Evolutionary conservation across 2,888 invertebrate species (phyloP), one percentile per base, ranked within the genome.

Genomic region (Terebella lapidaria): DNA sequence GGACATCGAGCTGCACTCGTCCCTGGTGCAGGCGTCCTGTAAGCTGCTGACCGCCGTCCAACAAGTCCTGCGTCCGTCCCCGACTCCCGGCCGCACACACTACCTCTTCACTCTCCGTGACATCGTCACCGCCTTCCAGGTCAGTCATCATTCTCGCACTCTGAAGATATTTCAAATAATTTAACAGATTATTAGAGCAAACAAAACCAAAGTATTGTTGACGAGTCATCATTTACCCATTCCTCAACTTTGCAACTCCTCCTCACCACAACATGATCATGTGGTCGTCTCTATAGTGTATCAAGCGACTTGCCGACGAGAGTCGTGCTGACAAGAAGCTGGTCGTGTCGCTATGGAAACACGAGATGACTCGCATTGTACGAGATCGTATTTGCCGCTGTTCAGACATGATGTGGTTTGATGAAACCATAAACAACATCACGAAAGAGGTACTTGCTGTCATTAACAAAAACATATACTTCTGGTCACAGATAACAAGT

Each of bases 31-130:
- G 20, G 78, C 75, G 15, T 78, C 78, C 1, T 75, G 75, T 66
- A 71, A 74, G 54, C 68, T 78, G 58, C 65, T 79, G 61, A 64
- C 71, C 3, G 67, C 72, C 20, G 71, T 78, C 22, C 74, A 76
- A 66, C 66, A 66, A 52, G 77, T 78, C 2, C 69, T 81, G n/a
- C 66, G 73, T 57, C 75, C 74, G 1, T 74, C 75, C 30, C 74
- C 77, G 5, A 71, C 75, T 67, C 75, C 74, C 22, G 81, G 81
- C 26, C 65, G 80, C 60, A 64, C 69, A 54, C 80, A 81, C 66
- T 81, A 80, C 67, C 68, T 77, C 56, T 81, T 80, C 65, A 76
- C 75, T 49, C 67, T 81, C 52, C 76, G 72, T 57, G 77, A 78
- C 64, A 66, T 80, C 47, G 74, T 74, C 56, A 74, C 71, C 27